Conservation (phyloP, 1,140 invertebrate species). For the Rhopalosiphum padi region DNA sequence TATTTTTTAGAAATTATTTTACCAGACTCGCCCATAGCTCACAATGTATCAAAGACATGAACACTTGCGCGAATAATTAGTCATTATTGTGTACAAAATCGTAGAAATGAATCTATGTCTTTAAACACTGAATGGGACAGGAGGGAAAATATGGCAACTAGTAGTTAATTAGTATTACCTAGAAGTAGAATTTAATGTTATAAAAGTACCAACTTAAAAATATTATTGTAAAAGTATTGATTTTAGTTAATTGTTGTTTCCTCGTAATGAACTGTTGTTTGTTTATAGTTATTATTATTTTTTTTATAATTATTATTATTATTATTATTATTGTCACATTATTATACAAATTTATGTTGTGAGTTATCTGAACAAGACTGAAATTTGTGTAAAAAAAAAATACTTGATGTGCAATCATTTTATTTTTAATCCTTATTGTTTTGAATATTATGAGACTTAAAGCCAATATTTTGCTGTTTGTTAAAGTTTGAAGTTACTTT, state of each 20-base stretch:
- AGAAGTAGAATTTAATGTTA: conserved; percentile 42
- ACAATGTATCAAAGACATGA: conserved; percentile 37
- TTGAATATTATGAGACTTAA: conserved; percentile 15
- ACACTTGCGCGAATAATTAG: conserved; percentile 30
- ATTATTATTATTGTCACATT: conserved; percentile 31
- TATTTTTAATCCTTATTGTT: conserved; percentile 21
- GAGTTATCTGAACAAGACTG: conserved; percentile 56
- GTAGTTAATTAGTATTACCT: conserved; percentile 50
- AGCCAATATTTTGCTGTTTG: not conserved
- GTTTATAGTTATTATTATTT: conserved; percentile 53
- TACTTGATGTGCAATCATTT: conserved; percentile 1
- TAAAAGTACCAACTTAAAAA: not conserved
- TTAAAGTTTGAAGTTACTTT: not conserved
- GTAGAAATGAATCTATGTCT: conserved; percentile 43
- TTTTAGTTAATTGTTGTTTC: conserved; percentile 52
- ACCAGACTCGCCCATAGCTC: conserved; percentile 49
- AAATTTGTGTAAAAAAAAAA: conserved; percentile 55
- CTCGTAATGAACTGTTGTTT: conserved; percentile 42
- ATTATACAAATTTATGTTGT: conserved; percentile 57
- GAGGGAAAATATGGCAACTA: conserved; percentile 46
- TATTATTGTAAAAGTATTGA: conserved; percentile 51
- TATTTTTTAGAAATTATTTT: conserved; percentile 44
- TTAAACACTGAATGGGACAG: conserved; percentile 31
- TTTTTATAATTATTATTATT: conserved; percentile 14
- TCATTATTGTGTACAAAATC: conserved; percentile 37